A percentile compares a stretch with the other conserved stretches of the same genome.
phyloP scores from a whole-genome alignment of 2,113 vertebrate species.

The Lampris megalopsis region DNA sequence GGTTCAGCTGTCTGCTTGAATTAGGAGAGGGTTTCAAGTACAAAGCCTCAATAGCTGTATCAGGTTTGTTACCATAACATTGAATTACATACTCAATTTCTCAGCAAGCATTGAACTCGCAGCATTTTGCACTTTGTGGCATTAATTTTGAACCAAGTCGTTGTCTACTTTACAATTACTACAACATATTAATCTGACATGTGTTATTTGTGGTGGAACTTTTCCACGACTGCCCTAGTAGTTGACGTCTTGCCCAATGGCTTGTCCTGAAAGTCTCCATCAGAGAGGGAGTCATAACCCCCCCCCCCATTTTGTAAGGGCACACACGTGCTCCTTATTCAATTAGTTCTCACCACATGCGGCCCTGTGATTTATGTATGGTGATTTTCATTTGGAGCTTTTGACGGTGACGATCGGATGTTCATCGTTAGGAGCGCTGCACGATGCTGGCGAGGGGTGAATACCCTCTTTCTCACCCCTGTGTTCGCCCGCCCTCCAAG shows the following conservation, averaged over 20 bases:
- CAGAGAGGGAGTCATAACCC: conserved; percentile 18
- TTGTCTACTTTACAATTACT: background rate
- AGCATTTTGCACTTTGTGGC: conserved; percentile 15
- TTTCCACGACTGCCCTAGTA: conserved; percentile 3
- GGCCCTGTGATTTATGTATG: conserved; percentile 42
- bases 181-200: conserved; percentile 6
- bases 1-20: too few relatives aligned
- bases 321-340: conserved; percentile 40
- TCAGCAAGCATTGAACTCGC: conserved; percentile 1
- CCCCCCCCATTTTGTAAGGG: conserved; percentile 12
- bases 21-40: too few relatives aligned
- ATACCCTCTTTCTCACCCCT: conserved; percentile 68
- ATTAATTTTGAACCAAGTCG: background rate
- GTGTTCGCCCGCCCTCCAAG: conserved; percentile 37
- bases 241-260: conserved; percentile 21
- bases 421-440: conserved; percentile 42
- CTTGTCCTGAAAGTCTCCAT: conserved; percentile 11
- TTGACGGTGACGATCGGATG: conserved; percentile 31
- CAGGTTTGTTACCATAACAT: background rate
- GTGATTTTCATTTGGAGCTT: conserved; percentile 33
- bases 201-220: conserved; percentile 28
- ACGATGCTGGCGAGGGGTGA: conserved; percentile 52
- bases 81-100: background rate
- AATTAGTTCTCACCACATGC: conserved; percentile 26
- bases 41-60: too few relatives aligned